Conservation (phyloP, 2,113 vertebrate species). For the Cololabis saira region DNA sequence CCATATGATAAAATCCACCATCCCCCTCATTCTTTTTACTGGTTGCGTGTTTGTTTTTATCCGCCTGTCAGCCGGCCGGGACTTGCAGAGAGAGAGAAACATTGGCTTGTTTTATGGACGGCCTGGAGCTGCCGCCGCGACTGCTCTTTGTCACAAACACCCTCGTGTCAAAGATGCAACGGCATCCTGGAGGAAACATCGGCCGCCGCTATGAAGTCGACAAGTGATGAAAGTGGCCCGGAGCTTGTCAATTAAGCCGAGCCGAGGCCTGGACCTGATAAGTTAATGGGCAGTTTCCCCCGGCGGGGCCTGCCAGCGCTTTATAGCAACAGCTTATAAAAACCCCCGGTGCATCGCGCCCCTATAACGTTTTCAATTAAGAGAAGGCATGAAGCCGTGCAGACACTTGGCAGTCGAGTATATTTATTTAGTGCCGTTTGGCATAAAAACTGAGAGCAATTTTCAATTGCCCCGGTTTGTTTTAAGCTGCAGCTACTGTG, state of each 20-base stretch:
- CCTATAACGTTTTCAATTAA: constrained; percentile 82
- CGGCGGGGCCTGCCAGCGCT: constrained; percentile 77
- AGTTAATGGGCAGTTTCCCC: constrained; percentile 88
- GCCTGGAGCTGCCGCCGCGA: constrained; percentile 72
- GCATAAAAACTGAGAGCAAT: constrained; percentile 67
- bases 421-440: constrained; percentile 72
- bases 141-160: constrained; percentile 91
- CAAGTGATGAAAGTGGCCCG: constrained; percentile 95
- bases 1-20: no score
- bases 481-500: constrained; percentile 72
- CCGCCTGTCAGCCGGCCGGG: constrained; percentile 43
- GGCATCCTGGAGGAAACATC: constrained; percentile 90
- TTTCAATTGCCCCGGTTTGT: constrained; percentile 71
- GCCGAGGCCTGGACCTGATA: constrained; percentile 86
- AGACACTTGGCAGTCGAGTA: constrained; percentile 73
- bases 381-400: constrained; percentile 75
- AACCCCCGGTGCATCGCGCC: constrained; percentile 78
- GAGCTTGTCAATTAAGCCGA: constrained; percentile 91
- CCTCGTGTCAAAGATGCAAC: constrained; percentile 84
- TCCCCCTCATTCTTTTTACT: no score
- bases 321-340: constrained; percentile 84
- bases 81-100: constrained; percentile 64
- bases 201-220: constrained; percentile 90
- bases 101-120: constrained; percentile 77
- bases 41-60: no score